phyloP scores from a whole-genome alignment of 2,888 invertebrate species.

The Arge pagana region DNA sequence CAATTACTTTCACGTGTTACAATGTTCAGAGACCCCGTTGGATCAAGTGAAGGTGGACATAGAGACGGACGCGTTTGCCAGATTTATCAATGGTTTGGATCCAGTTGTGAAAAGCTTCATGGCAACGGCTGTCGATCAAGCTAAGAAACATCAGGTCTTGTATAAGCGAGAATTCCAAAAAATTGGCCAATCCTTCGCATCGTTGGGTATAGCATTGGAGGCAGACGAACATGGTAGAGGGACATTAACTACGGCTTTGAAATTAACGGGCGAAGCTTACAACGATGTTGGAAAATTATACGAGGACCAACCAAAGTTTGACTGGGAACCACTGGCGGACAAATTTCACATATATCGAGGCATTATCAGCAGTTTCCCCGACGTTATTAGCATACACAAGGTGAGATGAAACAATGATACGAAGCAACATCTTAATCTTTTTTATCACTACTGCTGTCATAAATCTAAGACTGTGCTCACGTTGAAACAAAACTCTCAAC shows the following conservation, averaged over 20 bases:
- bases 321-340: slow-evolving; percentile 90
- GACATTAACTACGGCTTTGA: slow-evolving; percentile 78
- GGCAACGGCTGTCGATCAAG: slow-evolving; percentile 80
- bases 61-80: slow-evolving; percentile 81
- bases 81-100: slow-evolving; percentile 85
- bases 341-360: slow-evolving; percentile 94
- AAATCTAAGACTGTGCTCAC: too few relatives aligned
- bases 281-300: slow-evolving; percentile 87
- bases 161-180: slow-evolving; percentile 91
- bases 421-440: not conserved
- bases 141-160: slow-evolving; percentile 82
- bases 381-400: slow-evolving; percentile 87
- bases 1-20: slow-evolving; percentile 87
- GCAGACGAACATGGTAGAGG: slow-evolving; percentile 71
- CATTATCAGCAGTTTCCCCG: slow-evolving; percentile 87
- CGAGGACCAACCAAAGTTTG: slow-evolving; percentile 87
- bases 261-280: slow-evolving; percentile 86
- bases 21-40: slow-evolving; percentile 80
- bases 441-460: not conserved
- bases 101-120: slow-evolving; percentile 83
- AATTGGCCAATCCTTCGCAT: slow-evolving; percentile 84
- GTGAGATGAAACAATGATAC: slow-evolving; percentile 54
- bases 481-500: too few relatives aligned
- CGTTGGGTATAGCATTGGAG: slow-evolving; percentile 82
- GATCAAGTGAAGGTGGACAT: slow-evolving; percentile 74